Evolutionary conservation across 1,140 invertebrate species (phyloP), one percentile per base, ranked within the genome.

Genomic region (Formica selysi): DNA sequence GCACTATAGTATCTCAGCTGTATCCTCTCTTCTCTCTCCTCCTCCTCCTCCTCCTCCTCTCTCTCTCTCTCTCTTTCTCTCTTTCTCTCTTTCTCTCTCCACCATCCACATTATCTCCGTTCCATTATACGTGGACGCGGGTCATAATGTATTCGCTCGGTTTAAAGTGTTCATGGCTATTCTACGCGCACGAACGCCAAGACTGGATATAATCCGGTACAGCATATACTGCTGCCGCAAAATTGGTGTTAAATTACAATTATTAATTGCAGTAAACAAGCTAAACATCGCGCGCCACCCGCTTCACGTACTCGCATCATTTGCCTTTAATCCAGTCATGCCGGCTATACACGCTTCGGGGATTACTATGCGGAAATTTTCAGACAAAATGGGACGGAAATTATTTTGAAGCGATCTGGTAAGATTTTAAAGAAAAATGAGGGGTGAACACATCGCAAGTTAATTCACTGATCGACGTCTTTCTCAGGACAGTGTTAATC

Each of bases 181-280:
- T 32, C 36, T 38, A 51, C n/a, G 57, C 81, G 44, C 29, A 70
- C 61, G 41, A 62, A 70, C 68, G 26, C 68, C 79, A 74, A 83
- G 79, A 74, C 36, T 57, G 26, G 79, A n/a, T 83, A 74, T 86
- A 89, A 61, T 48, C 70, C 70, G 79, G 76, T 86, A 73, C 65
- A 38, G 59, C 64, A 70, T 57, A 59, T 38, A 19, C 48, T n/a
- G 68, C 88, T 26, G 68, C 88, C 87, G 44, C 88, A 89, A 89
- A 85, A 89, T 89, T 89, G 88, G 87, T 89, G 88, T 89, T 89
- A 89, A 89, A 89, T 89, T 89, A 88, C 88, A 86, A 89, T 89
- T 89, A 89, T 89, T 89, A 89, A 89, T 89, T 80, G 88, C 78
- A 80, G 88, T 86, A 86, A 83, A 88, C 86, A 89, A 83, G 88